phyloP scores from a whole-genome alignment of 2,113 vertebrate genomes.

The Xyrauchen texanus region DNA sequence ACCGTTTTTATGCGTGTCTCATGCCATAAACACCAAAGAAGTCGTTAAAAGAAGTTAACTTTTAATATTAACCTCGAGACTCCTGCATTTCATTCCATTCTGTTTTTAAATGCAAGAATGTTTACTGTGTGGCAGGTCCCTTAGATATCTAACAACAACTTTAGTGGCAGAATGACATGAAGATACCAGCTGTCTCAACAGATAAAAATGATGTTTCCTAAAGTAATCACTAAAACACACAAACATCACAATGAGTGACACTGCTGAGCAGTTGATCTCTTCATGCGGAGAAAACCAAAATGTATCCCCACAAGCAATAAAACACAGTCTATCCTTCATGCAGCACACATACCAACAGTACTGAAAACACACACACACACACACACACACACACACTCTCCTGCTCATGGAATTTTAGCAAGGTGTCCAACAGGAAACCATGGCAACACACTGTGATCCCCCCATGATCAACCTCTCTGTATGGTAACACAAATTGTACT shows the following conservation, averaged over 20 bases:
- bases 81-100: too few relatives aligned
- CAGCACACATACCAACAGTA: not conserved
- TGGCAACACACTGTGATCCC: slow-evolving; percentile 53
- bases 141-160: too few relatives aligned
- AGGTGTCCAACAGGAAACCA: slow-evolving; percentile 53
- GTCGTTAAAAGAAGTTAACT: too few relatives aligned
- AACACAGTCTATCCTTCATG: slow-evolving; percentile 2
- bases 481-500: not conserved
- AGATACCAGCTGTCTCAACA: too few relatives aligned
- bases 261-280: not conserved
- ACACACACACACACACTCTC: not conserved
- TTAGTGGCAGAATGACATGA: too few relatives aligned
- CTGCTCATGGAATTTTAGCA: not conserved
- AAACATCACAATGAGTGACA: not conserved
- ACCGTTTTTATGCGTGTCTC: too few relatives aligned
- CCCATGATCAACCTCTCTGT: not conserved
- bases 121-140: too few relatives aligned
- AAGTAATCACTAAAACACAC: not conserved
- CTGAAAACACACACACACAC: slow-evolving; percentile 9
- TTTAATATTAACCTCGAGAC: too few relatives aligned
- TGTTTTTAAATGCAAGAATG: too few relatives aligned
- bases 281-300: slow-evolving; percentile 52
- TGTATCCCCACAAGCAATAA: slow-evolving; percentile 45
- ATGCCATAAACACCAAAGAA: too few relatives aligned
- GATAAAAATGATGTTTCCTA: too few relatives aligned